Conservation (phyloP, 2,797 vertebrate species). For the Leptoclinus maculatus region DNA sequence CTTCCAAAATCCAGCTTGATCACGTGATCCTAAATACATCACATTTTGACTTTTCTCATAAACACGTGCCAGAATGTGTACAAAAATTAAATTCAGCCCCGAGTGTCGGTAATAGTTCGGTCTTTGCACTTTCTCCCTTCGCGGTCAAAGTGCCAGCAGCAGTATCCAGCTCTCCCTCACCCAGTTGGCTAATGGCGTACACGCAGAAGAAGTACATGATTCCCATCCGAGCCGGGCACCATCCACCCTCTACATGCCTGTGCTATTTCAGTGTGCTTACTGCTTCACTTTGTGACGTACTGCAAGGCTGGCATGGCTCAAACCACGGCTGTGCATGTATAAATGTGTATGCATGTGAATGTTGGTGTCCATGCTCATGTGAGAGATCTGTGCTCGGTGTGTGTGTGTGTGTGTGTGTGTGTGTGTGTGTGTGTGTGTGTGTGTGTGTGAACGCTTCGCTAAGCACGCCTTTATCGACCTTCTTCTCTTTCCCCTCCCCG, state of each 20-base stretch:
- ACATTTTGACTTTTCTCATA: slow-evolving; percentile 12
- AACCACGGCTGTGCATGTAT: slow-evolving; percentile 56
- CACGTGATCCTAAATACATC: slow-evolving; percentile 7
- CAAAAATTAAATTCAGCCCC: slow-evolving; percentile 27
- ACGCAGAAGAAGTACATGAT: slow-evolving; percentile 43
- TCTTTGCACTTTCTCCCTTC: slow-evolving; percentile 49
- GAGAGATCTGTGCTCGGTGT: slow-evolving; percentile 25
- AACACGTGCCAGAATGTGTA: slow-evolving; percentile 11
- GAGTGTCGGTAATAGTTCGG: slow-evolving; percentile 21
- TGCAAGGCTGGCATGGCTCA: slow-evolving; percentile 44
- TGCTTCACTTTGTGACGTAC: slow-evolving; percentile 43
- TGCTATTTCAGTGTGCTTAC: slow-evolving; percentile 57
- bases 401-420: neutral
- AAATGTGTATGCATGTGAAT: slow-evolving; percentile 54
- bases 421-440: neutral
- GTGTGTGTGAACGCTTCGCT: slow-evolving; percentile 14
- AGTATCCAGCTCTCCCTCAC: slow-evolving; percentile 46
- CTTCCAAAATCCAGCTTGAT: slow-evolving; percentile 1
- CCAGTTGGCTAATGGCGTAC: slow-evolving; percentile 43
- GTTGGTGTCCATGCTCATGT: slow-evolving; percentile 33
- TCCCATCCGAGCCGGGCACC: slow-evolving; percentile 29
- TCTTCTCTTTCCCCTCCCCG: slow-evolving; percentile 23
- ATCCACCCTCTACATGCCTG: slow-evolving; percentile 41
- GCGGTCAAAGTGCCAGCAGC: slow-evolving; percentile 54
- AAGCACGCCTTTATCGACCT: slow-evolving; percentile 24